Base-by-base conservation (phyloP, 2,797 vertebrate genomes). In the Rhinatrema bivittatum region DNA sequence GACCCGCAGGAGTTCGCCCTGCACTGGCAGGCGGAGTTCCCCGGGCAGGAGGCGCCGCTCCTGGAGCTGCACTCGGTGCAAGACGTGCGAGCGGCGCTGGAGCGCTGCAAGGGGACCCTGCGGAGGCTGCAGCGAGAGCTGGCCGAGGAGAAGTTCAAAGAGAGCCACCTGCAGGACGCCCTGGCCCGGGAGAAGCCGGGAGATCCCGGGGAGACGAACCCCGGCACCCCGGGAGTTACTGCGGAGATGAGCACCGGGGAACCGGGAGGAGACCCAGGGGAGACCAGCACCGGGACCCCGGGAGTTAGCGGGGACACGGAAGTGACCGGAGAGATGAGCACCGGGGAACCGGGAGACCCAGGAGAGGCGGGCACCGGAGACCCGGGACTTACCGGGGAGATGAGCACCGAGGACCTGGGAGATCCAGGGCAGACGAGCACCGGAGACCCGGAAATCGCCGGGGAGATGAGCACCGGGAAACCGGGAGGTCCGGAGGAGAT, bases 91-190 rank as follows among this genome's bases (percentile, higher is more conserved):
- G 71, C 44, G 12, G 89, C 94, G 82, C 84, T 97, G 77, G 85
- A 88, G 63, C 56, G 56, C 6, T 84, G 88, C 42, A 89, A 85
- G 61, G 34, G 63, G 39, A 85, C 82, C 23, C 79, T 94, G 57
- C 89, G 81, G 65, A 52, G 29, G 50, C 76, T 94, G 26, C 91
- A 96, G 81, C 87, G 85, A 53, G 81, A 82, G 36, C 72, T 94
- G 58, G 82, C 81, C 1, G 83, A 89, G 83, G 92, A 97, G 81
- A 90, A 87, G 49, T 93, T 96, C 75, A 96, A 94, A 81, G 87
- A 91, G 70, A 73, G 74, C 7, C 95, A 93, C 85, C 82, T 94
- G 78, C 80, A 94, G 85, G 82, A 87, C 51, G 86, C 83, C 46
- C 41, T 94, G 62, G 60, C 79, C 6, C 72, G 71, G 5, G 78